Conservation (phyloP, 53 echinoderm and acorn worm species). For the Pentamera pediparva region DNA sequence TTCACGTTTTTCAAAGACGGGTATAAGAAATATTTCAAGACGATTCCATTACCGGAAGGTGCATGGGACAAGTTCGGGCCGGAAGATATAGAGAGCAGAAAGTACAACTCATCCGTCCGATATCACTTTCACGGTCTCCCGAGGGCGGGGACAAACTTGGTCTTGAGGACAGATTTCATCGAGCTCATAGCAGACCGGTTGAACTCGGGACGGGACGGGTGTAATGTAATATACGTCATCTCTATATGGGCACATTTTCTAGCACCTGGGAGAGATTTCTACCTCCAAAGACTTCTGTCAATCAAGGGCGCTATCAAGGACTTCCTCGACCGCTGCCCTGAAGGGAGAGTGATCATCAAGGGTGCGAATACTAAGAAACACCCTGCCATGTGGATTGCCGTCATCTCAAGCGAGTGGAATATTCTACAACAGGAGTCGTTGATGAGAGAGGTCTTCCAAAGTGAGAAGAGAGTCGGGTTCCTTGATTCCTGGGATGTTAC, state of each 20-base stretch:
- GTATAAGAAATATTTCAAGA: background rate
- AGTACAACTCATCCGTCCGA: background rate
- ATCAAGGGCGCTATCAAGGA: background rate
- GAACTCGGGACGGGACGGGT: background rate
- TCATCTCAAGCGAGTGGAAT: slow-evolving; percentile 6
- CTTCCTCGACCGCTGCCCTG: slow-evolving; percentile 11
- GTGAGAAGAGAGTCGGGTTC: slow-evolving; percentile 6
- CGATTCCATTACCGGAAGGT: background rate
- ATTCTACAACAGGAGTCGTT: slow-evolving; percentile 1
- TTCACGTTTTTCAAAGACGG: background rate
- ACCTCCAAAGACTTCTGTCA: background rate
- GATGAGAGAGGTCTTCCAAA: background rate
- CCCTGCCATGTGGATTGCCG: slow-evolving; percentile 7
- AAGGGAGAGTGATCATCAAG: background rate
- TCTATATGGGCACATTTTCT: slow-evolving; percentile 16
- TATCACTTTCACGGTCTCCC: slow-evolving; percentile 12
- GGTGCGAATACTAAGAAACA: slow-evolving; percentile 11
- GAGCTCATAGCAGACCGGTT: background rate
- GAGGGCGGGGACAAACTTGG: background rate
- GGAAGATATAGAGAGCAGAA: background rate
- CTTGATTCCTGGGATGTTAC: slow-evolving; percentile 10
- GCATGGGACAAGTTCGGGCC: background rate
- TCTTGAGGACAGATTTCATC: slow-evolving; percentile 3
- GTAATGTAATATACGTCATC: background rate
- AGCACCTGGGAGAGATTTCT: slow-evolving; percentile 3